Evolutionary conservation across 2,113 vertebrate genomes (phyloP), one percentile per base, ranked within the genome.

Genomic region (Mesembrinibis cayennensis): DNA sequence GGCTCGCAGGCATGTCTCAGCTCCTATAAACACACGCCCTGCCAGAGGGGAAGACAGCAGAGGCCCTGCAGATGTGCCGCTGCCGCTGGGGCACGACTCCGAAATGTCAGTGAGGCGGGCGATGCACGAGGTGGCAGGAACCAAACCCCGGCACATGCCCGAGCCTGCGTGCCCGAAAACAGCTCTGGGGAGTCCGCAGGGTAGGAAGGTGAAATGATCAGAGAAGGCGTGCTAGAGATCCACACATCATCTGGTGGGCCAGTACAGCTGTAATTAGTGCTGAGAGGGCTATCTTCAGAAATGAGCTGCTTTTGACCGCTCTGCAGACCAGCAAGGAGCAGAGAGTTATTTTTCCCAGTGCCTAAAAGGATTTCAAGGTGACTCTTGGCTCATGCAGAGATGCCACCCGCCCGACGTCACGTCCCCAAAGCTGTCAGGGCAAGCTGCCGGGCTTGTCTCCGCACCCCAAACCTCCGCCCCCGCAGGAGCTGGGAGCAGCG

Each of bases 1-100:
- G 52, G 93, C 91, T 96, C 6, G 19, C 78, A 94, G 92, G 83
- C 95, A 96, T 81, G 96, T 92, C 87, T 84, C 77, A 45, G 94
- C 94, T 95, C 88, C 92, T 87, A 50, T 15, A 44, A 86, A 95
- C 90, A 79, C 67, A 55, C 29, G 5, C 82, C 80, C 80, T 56
- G 86, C 96, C 38, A 30, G 5, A 45, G 87, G 77, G 74, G 58
- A 67, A 91, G 71, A 89, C 94, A 82, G 87, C 6, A 2, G 63
- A 34, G 61, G 92, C 76, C 82, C 71, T 40, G 93, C 93, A 96
- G 96, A 82, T 82, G 79, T 52, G 74, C 71, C 2, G 42, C 79
- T 20, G 56, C 88, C 1, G 25, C 36, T 20, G 25, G 53, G 78
- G 56, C 62, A 50, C 9, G 0, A 7, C 56, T 47, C 56, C 1